Base-by-base conservation (phyloP, 2,888 invertebrate species). In the Mesorhabditis sp. region DNA sequence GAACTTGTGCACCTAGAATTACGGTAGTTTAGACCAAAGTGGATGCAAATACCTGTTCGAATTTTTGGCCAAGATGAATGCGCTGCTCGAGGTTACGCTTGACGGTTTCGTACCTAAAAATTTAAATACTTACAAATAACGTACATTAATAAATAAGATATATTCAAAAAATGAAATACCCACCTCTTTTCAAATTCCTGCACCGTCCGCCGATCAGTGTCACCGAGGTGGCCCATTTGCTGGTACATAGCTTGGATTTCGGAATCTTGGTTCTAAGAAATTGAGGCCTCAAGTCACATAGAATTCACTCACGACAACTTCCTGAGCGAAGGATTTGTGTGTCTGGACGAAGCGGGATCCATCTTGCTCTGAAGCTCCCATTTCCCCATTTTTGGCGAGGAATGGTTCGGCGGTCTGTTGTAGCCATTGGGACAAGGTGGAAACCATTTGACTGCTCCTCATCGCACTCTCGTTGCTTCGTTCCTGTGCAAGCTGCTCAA, bases 1-100 rank as follows among this genome's bases (percentile, higher is more conserved):
- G 68, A 84, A 82, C 42, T 78, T 78, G 70, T 82, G 80, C 62
- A 82, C 79, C 81, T 81, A 4, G 0, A 79, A 63, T 65, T 41
- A 28, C 15, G 15, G 44, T 3, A 7, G 62, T 15, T 50, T 50
- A 50, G 7, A 13, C n/a, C 0, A 10, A n/a, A 43, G 61, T 63
- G n/a, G 6, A 62, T 64, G 61, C 28, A 45, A 10, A 50, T 13
- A 81, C 81, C 71, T 83, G 81, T 70, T 83, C 79, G 70, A 82
- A 83, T 43, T 77, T 77, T 6, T 72, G 71, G 61, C 80, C 84
- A n/a, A 84, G 71, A 64, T 81, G 74, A 50, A 83, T 75, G 28
- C 84, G 75, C 58, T 72, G 73, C 64, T 83, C 84, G 13, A 82
- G 63, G 45, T 74, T 70, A 15, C 78, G 77, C 61, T 82, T 84